Evolutionary conservation across 2,888 invertebrate genomes (phyloP).

Genomic region (Calliphora vomitoria): DNA sequence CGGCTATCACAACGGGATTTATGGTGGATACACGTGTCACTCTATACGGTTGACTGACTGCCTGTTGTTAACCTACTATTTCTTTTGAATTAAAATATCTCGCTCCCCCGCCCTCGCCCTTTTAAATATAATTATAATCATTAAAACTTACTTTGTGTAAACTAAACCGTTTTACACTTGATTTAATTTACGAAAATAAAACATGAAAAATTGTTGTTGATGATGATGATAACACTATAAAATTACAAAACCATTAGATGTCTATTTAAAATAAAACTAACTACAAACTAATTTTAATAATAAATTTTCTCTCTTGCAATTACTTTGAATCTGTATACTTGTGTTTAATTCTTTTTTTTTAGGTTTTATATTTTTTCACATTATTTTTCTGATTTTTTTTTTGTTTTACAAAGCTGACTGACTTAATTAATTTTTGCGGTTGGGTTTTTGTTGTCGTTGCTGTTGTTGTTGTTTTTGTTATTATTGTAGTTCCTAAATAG

Average conservation of each 20-base stretch:
- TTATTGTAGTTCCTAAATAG: slow-evolving; percentile 48
- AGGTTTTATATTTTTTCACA: neutral
- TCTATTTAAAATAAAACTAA: slow-evolving; percentile 20
- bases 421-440: slow-evolving; percentile 71
- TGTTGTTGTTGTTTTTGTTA: neutral
- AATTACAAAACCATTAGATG: slow-evolving; percentile 62
- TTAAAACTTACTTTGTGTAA: slow-evolving; percentile 40
- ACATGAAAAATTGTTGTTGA: neutral
- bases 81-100: too few relatives aligned
- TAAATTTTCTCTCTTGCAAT: slow-evolving; percentile 35
- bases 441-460: slow-evolving; percentile 13
- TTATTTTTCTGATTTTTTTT: neutral
- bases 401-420: slow-evolving; percentile 49
- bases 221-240: slow-evolving; percentile 21
- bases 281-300: slow-evolving; percentile 60
- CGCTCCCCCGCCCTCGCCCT: too few relatives aligned
- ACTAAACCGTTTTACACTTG: slow-evolving; percentile 53
- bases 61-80: too few relatives aligned
- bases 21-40: too few relatives aligned
- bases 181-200: slow-evolving; percentile 60
- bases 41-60: too few relatives aligned
- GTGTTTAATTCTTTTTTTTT: neutral
- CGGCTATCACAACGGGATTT: too few relatives aligned
- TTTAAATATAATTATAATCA: neutral
- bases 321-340: slow-evolving; percentile 26